Evolutionary conservation across 2,888 invertebrate species (phyloP).

Genomic region (Lepetodrilus schrolli): DNA sequence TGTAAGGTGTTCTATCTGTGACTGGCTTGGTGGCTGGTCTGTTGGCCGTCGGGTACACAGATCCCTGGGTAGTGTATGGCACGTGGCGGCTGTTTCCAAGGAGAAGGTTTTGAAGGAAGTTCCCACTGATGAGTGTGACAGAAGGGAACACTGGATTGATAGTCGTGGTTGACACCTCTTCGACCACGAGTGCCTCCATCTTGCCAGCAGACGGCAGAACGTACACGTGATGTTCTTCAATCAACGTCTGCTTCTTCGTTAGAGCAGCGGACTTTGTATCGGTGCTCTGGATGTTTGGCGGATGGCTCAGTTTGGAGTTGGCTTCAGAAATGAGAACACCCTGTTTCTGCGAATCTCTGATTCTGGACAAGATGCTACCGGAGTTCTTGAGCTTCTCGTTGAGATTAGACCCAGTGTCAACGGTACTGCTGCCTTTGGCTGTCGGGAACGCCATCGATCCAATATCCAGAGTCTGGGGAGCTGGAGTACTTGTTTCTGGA

Average conservation of each 20-base stretch:
- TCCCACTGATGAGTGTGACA: slow-evolving; percentile 10
- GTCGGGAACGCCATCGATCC: background rate
- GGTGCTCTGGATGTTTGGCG: background rate
- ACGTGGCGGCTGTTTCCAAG: background rate
- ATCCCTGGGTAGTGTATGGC: no score
- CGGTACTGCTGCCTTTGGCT: background rate
- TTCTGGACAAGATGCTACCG: background rate
- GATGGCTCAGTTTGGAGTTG: background rate
- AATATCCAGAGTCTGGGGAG: background rate
- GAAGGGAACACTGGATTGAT: background rate
- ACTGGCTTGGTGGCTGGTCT: background rate
- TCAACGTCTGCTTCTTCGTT: background rate
- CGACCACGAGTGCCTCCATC: background rate
- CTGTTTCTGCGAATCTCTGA: background rate
- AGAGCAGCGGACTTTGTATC: background rate
- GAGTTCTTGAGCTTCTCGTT: background rate
- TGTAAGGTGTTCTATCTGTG: background rate
- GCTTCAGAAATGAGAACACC: background rate
- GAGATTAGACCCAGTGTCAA: background rate
- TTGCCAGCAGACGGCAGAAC: background rate
- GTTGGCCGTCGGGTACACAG: background rate
- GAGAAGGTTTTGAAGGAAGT: background rate
- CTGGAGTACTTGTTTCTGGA: background rate
- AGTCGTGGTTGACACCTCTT: background rate
- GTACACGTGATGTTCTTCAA: background rate